These are phyloP conservation scores for Mustela nigripes DNA, from an alignment of 2,113 vertebrate species.

Conservation along the genomic window DNA sequence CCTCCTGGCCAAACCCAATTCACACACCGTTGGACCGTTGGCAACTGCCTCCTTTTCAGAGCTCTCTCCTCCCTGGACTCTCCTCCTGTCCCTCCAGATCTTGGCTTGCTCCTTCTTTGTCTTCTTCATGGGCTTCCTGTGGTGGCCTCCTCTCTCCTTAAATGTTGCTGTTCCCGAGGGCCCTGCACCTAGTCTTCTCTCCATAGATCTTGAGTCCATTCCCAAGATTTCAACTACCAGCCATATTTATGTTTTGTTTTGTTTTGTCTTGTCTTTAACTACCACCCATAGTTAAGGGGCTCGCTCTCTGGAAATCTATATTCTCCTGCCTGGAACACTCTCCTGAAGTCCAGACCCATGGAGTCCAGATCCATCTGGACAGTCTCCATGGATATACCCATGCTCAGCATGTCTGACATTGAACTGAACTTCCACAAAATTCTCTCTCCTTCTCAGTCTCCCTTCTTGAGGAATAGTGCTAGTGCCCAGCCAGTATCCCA, in stretches of 20 bases:
- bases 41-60: neutral
- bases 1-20: neutral
- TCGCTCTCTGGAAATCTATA: neutral
- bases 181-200: neutral
- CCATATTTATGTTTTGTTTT: neutral
- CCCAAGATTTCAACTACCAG: conserved; percentile 3
- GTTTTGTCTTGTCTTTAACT: neutral
- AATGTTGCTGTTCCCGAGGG: neutral
- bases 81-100: neutral
- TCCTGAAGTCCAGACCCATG: neutral
- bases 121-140: neutral
- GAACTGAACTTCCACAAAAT: neutral
- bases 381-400: neutral
- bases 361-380: neutral
- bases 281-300: neutral
- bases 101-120: neutral
- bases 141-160: neutral
- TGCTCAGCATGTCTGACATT: neutral
- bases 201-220: neutral
- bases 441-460: neutral
- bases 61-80: neutral
- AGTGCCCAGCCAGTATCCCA: neutral
- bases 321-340: neutral
- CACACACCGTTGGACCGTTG: neutral
- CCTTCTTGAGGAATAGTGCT: neutral